Base-by-base conservation (phyloP, 1,140 invertebrate genomes). In the Contarinia nasturtii region DNA sequence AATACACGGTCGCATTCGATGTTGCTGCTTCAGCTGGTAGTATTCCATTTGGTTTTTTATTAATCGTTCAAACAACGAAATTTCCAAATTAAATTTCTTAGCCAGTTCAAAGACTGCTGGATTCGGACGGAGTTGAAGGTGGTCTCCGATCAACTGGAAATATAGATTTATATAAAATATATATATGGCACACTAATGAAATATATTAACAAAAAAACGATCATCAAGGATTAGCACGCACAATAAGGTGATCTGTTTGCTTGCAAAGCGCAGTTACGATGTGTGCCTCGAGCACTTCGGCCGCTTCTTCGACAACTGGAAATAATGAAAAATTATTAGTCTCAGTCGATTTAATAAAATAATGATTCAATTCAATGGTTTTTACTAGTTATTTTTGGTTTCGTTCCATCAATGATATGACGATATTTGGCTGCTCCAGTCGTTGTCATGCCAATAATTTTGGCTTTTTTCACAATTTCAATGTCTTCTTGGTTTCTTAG, bases 141-240 rank as follows among this genome's bases (percentile, higher is more conserved):
- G 82, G 60, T 90, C 86, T 45, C 82, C 85, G 52, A 89, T 83
- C 8, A 88, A 67, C n/a, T n/a, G n/a, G n/a, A n/a, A n/a, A n/a
- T n/a, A n/a, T n/a, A n/a, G n/a, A n/a, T n/a, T n/a, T n/a, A n/a
- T n/a, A n/a, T n/a, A n/a, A n/a, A n/a, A n/a, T n/a, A n/a, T n/a
- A n/a, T n/a, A n/a, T n/a, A n/a, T n/a, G n/a, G n/a, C n/a, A n/a
- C n/a, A n/a, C n/a, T n/a, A n/a, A n/a, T n/a, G n/a, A n/a, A n/a
- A n/a, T n/a, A n/a, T n/a, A n/a, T n/a, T n/a, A n/a, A n/a, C n/a
- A n/a, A n/a, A n/a, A n/a, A n/a, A n/a, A n/a, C n/a, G n/a, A n/a
- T n/a, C n/a, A n/a, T n/a, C n/a, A n/a, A n/a, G n/a, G n/a, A n/a
- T n/a, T n/a, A n/a, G n/a, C n/a, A n/a, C n/a, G n/a, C n/a, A n/a